Base-by-base conservation (phyloP, 2,797 vertebrate species). In the Zalophus californianus region DNA sequence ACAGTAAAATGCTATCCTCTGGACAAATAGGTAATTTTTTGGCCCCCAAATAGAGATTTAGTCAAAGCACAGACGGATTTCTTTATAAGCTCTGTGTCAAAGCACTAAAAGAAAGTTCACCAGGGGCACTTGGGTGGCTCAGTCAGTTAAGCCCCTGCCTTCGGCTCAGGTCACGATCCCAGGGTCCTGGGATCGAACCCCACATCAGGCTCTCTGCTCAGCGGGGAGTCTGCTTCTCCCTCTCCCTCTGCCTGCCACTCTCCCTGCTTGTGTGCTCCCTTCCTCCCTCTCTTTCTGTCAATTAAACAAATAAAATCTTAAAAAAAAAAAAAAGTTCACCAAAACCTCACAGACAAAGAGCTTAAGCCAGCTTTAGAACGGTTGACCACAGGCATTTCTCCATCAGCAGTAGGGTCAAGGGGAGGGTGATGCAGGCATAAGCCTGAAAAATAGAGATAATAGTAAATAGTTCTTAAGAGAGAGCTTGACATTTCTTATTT, bases 331-430 rank as follows among this genome's bases (percentile, higher is more conserved):
- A 92, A 91, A 60, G n/a, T 75, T 90, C 35, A 38, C 70, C 35
- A 54, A 83, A 70, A 64, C 90, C 70, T 93, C 68, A 85, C 86
- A 80, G n/a, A 48, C 25, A 78, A 93, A 50, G 5, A 96, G 52
- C 60, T 60, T 58, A 60, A 72, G 18, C 16, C 77, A 38, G 11
- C 60, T 75, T 89, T 50, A 83, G 54, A 58, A 90, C 35, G 87
- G 27, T 1, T 84, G 29, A 15, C 50, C 73, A 62, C 35, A 41
- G 52, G 44, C 68, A 60, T 89, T 64, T 95, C 20, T 88, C 44
- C 20, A 73, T 5, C 14, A 56, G 50, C 12, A 68, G 44, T 0
- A 62, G 25, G 38, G 23, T n/a, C 54, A 68, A 56, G 44, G 27
- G 48, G 21, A 32, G 3, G n/a, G 6, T 2, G 4, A 8, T 7